Base-by-base conservation (phyloP, 2,113 vertebrate species). In the Clupea harengus region DNA sequence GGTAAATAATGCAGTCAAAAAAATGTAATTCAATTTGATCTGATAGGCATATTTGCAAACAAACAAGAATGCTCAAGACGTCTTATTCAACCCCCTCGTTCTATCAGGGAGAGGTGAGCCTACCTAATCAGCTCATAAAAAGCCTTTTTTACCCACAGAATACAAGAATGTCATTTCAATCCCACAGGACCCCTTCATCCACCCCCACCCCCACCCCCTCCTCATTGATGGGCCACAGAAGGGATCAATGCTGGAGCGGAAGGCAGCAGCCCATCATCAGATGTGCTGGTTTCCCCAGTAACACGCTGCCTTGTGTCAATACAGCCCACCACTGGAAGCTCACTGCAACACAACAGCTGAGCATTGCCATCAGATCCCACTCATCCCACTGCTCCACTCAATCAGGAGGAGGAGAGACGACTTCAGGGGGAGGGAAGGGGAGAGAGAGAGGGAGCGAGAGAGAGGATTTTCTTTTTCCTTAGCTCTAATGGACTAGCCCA, bases 171-270 rank as follows among this genome's bases (percentile, higher is more conserved):
- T 39, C 13, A 39, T 17, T 67, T 67, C 10, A 78, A 11, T 78
- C 72, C 72, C 72, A 28, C 64, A 13, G 25, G 10, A 32, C 52
- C 1, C 52, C 50, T 13, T 3, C 50, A 8, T 13, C 13, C 50
- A 50, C 4, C 1, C 50, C 11, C 18, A 22, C 54, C 4, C 54
- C 4, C 54, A 22, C 67, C 9, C 67, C 9, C 9, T 15, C 25
- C 28, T 75, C 25, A 39, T n/a, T 20, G 18, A 72, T 72, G 64
- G n/a, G 5, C 67, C 25, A 3, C 2, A 32, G 67, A 32, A 17
- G 72, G 25, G 72, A 78, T 78, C 72, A 32, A 78, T 78, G 85
- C 87, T 87, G 90, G 91, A 88, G 89, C 89, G 89, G 87, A 84
- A 67, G 81, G 52, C 82, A 72, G 28, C 28, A 13, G 25, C 72